These are phyloP conservation scores for Pseudeuparius sepicola DNA, from an alignment of 2,888 invertebrate genomes.

Conservation along the genomic window DNA sequence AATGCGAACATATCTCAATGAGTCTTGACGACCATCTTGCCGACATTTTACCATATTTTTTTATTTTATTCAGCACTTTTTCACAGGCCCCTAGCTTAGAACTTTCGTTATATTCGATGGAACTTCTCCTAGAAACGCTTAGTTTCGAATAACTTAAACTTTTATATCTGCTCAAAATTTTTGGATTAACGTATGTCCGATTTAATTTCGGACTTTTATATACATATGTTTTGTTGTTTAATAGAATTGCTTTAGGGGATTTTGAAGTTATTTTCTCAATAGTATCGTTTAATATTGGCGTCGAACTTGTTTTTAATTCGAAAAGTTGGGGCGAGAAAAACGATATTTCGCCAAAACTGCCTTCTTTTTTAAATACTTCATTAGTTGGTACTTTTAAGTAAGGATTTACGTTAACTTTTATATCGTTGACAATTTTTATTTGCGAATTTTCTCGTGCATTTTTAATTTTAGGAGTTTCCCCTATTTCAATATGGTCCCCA, in stretches of 20 bases:
- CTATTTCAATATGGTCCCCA: too few species aligned
- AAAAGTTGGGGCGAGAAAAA: slow-evolving; percentile 31
- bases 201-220: not conserved
- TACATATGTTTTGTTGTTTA: not conserved
- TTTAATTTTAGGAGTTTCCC: slow-evolving; percentile 19
- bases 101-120: slow-evolving; percentile 7
- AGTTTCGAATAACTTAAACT: not conserved
- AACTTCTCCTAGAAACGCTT: slow-evolving; percentile 4
- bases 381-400: slow-evolving; percentile 23
- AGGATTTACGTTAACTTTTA: slow-evolving; percentile 24
- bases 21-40: slow-evolving; percentile 27
- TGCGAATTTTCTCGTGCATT: slow-evolving; percentile 1
- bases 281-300: too few species aligned
- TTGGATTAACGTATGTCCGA: not conserved
- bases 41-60: slow-evolving; percentile 26
- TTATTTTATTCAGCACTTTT: slow-evolving; percentile 25
- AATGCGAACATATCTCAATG: slow-evolving; percentile 27
- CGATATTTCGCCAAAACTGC: slow-evolving; percentile 27
- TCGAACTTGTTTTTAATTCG: slow-evolving; percentile 28
- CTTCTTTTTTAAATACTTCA: slow-evolving; percentile 19
- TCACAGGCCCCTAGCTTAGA: slow-evolving; percentile 17
- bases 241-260: not conserved
- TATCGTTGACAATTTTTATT: not conserved
- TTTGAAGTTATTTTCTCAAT: slow-evolving; percentile 15
- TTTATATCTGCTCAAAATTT: not conserved